Conservation (phyloP, 2,797 vertebrate genomes). For the Brachyalestes nurse region DNA sequence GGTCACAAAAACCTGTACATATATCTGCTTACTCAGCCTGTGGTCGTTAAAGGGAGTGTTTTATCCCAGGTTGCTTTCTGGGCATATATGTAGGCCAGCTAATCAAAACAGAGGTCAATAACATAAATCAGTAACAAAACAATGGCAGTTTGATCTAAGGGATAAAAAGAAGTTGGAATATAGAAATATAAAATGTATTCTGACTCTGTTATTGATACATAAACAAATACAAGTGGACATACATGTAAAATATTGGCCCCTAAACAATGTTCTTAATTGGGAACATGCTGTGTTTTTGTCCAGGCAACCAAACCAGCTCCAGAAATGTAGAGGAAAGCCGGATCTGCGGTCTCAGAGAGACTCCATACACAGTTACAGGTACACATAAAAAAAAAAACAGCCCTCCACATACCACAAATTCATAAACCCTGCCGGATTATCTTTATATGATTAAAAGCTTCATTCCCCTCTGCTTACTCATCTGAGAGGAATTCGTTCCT, state of each 20-base stretch:
- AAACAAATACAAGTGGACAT: too few relatives aligned
- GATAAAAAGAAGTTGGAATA: too few relatives aligned
- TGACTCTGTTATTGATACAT: too few relatives aligned
- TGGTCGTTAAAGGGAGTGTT: too few relatives aligned
- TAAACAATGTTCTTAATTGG: neutral
- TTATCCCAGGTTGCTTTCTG: too few relatives aligned
- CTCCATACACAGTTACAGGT: neutral
- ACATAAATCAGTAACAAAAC: too few relatives aligned
- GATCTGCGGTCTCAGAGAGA: conserved; percentile 6
- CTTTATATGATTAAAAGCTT: conserved; percentile 3
- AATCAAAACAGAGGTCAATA: too few relatives aligned
- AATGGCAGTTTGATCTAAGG: too few relatives aligned
- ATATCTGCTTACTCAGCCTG: too few relatives aligned
- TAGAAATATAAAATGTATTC: too few relatives aligned
- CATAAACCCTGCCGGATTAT: neutral
- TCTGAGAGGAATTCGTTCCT: conserved; percentile 14
- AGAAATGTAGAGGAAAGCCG: neutral
- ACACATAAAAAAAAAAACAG: neutral
- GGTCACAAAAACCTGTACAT: too few relatives aligned
- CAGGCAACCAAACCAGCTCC: neutral
- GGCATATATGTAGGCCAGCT: too few relatives aligned
- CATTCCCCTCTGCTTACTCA: neutral
- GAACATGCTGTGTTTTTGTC: neutral
- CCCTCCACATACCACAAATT: neutral
- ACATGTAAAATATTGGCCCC: neutral